Percentiles rank a stretch among this genome's conserved stretches.
phyloP scores from a whole-genome alignment of 2,797 vertebrate genomes.

The Schizothorax lantsangensis region DNA sequence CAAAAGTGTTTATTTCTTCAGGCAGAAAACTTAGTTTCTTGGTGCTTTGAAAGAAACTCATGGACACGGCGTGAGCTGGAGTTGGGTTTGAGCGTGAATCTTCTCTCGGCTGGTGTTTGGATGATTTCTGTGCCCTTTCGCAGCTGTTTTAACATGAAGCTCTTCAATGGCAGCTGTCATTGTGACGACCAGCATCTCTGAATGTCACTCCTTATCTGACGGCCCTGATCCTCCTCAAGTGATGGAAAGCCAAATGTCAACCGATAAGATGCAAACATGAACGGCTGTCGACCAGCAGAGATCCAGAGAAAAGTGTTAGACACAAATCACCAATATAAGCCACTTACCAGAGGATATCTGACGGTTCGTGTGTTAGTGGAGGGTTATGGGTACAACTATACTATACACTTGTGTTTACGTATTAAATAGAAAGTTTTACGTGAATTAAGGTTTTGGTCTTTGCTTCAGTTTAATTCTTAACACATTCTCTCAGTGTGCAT shows the following conservation, averaged over 20 bases:
- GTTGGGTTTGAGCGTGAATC: background rate
- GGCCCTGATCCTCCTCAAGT: slow-evolving; percentile 71
- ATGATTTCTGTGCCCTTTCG: slow-evolving; percentile 33
- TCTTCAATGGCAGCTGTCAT: slow-evolving; percentile 22
- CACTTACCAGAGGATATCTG: slow-evolving; percentile 64
- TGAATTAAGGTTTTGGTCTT: background rate
- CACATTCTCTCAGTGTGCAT: background rate
- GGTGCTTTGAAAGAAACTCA: background rate
- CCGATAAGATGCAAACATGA: slow-evolving; percentile 67
- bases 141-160: slow-evolving; percentile 1
- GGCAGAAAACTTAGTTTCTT: background rate
- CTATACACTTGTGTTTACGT: slow-evolving; percentile 24
- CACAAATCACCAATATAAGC: slow-evolving; percentile 63
- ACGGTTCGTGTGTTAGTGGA: background rate
- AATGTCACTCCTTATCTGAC: slow-evolving; percentile 70
- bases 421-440: slow-evolving; percentile 53
- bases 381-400: background rate
- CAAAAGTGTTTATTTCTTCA: background rate
- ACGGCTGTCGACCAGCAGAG: slow-evolving; percentile 67
- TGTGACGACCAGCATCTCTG: slow-evolving; percentile 58
- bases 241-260: slow-evolving; percentile 76
- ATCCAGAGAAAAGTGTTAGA: slow-evolving; percentile 37
- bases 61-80: too few species aligned
- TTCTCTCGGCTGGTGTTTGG: background rate
- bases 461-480: background rate